Base-by-base conservation (phyloP, 2,888 invertebrate genomes). In the Phymatocera aterrima region DNA sequence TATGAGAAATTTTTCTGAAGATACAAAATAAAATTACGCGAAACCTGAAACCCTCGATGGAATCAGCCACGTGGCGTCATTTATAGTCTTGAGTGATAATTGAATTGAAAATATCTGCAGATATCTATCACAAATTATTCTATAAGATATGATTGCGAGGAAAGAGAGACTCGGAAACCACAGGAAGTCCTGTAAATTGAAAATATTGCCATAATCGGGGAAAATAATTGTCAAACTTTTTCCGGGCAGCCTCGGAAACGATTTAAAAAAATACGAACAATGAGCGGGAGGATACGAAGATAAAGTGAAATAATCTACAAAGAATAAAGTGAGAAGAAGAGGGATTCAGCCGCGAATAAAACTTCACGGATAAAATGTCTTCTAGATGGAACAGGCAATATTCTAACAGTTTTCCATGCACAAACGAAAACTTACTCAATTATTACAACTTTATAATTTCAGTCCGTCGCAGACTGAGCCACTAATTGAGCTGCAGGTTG, bases 401-500 rank as follows among this genome's bases (percentile, higher is more conserved):
- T 64, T 18, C 8, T 18, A n/a, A 37, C 64, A 64, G 21, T 64
- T 21, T 64, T 64, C 5, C 10, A n/a, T n/a, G n/a, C 0, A 18
- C 18, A 21, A 21, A 10, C 6, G 1, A 3, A 37, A 64, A 64
- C 37, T 64, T 64, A 12, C 18, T 64, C n/a, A n/a, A n/a, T 64
- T 18, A 64, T 64, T 64, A 64, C 64, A 21, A 37, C 37, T 64
- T 37, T 12, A 37, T 8, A 64, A 64, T 18, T 64, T 18, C 64
- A 64, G 37, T 37, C 8, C 21, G 34, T 64, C 18, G 21, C 0
- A 21, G 18, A 21, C 18, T 34, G 21, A 64, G 37, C n/a, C 5
- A 18, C 37, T 37, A 34, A 37, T 64, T 64, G 24, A 37, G 21
- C 34, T 64, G 34, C 57, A 28, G 10, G 21, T 12, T 57, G 15